Evolutionary conservation across 2,888 invertebrate genomes (phyloP), one percentile per base, ranked within the genome.

Genomic region (Lacanobia wlatinum): DNA sequence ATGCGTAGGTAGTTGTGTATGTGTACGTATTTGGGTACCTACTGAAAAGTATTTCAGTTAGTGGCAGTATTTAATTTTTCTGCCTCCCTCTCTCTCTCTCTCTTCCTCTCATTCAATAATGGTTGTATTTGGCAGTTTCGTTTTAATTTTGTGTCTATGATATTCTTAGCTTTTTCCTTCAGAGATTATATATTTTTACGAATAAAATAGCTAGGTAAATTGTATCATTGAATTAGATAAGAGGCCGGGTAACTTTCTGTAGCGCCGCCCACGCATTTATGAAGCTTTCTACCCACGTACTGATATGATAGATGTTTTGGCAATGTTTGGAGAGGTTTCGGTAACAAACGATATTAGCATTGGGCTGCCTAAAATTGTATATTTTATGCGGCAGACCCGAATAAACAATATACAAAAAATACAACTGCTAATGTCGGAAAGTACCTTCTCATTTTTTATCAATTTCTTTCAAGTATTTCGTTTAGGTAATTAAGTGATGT

Each of bases 301-400:
- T 38, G 55, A 82, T 71, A 67, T 77, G 71, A 77, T 77, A 76
- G 56, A 82, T 79, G 78, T 72, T 68, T 66, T 63, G 66, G 52
- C 66, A 61, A 71, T 67, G 67, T 72, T 77, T 67, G 82, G 46
- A 82, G 63, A 77, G 78, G 55, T 63, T 63, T 61, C 16, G 5
- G 56, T 66, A 77, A 63, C 23, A 65, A 76, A 56, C 56, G 50
- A 46, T 50, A 60, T 70, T 70, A 64, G 53, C 58, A 80, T 70
- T 69, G 60, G 63, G 14, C 21, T 48, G 46, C 52, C 23, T 53
- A 12, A 62, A 63, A 53, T 61, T 64, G 64, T 63, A 62, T 65
- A 79, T 76, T 73, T 73, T 79, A 63, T 62, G 38, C 80, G 21
- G 18, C 43, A 73, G 21, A 53, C 40, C 73, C 59, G 48, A 46